phyloP scores from a whole-genome alignment of 2,888 invertebrate genomes.

The Luffia ferchaultella region DNA sequence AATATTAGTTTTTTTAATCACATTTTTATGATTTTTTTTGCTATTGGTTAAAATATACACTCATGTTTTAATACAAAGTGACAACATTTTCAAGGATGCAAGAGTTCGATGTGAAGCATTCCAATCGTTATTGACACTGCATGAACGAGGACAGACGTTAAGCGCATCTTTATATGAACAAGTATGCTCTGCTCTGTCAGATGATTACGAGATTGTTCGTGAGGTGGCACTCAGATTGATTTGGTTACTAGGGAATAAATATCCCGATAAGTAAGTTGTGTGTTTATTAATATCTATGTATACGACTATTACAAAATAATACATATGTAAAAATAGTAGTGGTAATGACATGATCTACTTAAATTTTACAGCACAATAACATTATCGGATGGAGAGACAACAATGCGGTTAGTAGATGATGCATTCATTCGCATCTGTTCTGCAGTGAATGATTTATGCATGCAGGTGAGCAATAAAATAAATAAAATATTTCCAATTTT shows the following conservation, averaged over 20 bases:
- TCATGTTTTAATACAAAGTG: not conserved
- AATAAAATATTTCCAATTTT: too few species aligned
- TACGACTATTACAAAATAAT: too few species aligned
- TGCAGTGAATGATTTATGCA: constrained; percentile 90
- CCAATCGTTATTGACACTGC: constrained; percentile 82
- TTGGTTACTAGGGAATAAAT: constrained; percentile 84
- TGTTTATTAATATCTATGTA: not conserved
- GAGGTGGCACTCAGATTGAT: constrained; percentile 86
- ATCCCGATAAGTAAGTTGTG: constrained; percentile 80
- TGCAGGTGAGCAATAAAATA: too few species aligned
- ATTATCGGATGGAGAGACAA: constrained; percentile 78
- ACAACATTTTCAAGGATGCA: constrained; percentile 69
- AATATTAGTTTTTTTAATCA: not conserved
- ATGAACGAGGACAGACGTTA: constrained; percentile 83
- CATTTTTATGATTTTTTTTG: not conserved
- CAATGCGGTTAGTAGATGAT: constrained; percentile 91
- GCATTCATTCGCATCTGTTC: constrained; percentile 96
- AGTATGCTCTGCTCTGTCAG: constrained; percentile 80
- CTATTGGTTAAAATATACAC: not conserved
- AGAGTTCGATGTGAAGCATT: constrained; percentile 90
- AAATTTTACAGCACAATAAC: constrained; percentile 67
- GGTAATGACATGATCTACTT: constrained; percentile 6
- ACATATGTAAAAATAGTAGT: too few species aligned
- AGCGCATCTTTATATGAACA: constrained; percentile 70
- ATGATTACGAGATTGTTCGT: constrained; percentile 94